A percentile compares a stretch with the other conserved stretches of the same genome.
phyloP scores from a whole-genome alignment of 2,888 invertebrate species.

The Drosophila birchii region DNA sequence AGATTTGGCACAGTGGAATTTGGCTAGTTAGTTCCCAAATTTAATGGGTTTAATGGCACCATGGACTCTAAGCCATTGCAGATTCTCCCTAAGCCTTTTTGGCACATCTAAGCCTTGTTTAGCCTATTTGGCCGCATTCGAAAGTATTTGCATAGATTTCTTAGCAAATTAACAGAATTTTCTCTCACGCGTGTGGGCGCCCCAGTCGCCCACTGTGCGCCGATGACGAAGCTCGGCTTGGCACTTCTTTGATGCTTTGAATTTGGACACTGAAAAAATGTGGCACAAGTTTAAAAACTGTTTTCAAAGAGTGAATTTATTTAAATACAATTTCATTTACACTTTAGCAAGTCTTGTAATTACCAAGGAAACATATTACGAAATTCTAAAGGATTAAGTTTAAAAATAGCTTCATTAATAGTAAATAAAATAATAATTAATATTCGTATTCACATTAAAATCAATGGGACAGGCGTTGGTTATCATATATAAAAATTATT shows the following conservation, averaged over 20 bases:
- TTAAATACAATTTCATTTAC: too few species aligned
- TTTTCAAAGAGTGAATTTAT: neutral
- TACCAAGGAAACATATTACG: too few species aligned
- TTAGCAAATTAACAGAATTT: slow-evolving; percentile 43
- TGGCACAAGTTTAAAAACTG: too few species aligned
- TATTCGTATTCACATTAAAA: neutral
- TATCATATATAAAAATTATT: neutral
- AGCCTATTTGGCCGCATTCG: slow-evolving; percentile 28
- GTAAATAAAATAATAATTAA: too few species aligned
- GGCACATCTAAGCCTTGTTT: neutral
- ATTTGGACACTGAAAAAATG: neutral
- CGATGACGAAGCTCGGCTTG: slow-evolving; percentile 38
- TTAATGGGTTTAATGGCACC: neutral
- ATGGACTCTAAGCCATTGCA: neutral
- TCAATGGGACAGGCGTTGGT: rapidly evolving
- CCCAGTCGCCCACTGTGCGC: slow-evolving; percentile 59
- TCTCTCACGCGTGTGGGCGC: slow-evolving; percentile 30
- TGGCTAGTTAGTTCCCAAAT: neutral
- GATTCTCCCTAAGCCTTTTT: slow-evolving; percentile 9
- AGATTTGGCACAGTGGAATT: slow-evolving; percentile 59
- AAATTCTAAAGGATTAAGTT: too few species aligned
- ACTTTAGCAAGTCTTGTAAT: too few species aligned
- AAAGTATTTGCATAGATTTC: slow-evolving; percentile 45
- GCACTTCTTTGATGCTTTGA: slow-evolving; percentile 48
- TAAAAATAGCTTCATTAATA: too few species aligned